Conservation (phyloP, 2,113 vertebrate genomes). For the Azemiops feae region DNA sequence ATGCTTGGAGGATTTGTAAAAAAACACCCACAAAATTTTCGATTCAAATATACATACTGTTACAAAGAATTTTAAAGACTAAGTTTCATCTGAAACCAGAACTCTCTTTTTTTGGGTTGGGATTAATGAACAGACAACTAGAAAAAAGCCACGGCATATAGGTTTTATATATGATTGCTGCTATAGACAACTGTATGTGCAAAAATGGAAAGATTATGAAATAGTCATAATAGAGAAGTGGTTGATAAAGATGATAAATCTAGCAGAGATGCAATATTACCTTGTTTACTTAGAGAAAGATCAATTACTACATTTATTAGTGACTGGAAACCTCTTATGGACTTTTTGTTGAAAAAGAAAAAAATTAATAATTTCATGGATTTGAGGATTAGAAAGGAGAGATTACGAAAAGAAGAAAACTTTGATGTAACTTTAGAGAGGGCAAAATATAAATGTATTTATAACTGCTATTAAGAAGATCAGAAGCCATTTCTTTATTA, state of each 20-base stretch:
- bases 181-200: background rate
- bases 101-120: background rate
- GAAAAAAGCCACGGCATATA: background rate
- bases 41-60: background rate
- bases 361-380: background rate
- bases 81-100: too few species aligned
- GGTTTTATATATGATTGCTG: background rate
- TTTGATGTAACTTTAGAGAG: background rate
- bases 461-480: background rate
- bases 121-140: background rate
- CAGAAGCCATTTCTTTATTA: background rate
- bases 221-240: background rate
- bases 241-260: background rate
- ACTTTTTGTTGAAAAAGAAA: background rate
- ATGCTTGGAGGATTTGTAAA: background rate
- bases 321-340: background rate
- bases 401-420: background rate
- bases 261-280: background rate
- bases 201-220: background rate
- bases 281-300: background rate
- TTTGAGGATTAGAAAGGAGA: background rate
- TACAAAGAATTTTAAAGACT: background rate
- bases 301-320: background rate
- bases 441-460: background rate
- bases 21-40: background rate